phyloP scores from a whole-genome alignment of 2,888 invertebrate genomes.

The Reticulitermes lucifugus region DNA sequence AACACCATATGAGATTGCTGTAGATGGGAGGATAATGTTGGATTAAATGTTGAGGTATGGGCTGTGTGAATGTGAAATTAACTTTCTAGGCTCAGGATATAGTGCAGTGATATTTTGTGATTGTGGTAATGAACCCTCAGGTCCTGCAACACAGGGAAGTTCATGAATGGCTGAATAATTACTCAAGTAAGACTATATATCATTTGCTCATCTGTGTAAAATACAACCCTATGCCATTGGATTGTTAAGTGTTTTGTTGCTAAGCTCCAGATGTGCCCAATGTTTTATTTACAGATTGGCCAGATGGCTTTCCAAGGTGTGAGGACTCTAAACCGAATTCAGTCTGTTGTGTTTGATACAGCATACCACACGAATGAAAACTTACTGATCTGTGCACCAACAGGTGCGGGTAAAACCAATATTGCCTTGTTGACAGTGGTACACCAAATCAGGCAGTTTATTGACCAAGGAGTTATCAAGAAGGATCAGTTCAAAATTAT shows the following conservation, averaged over 20 bases:
- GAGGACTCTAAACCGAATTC: constrained; percentile 90
- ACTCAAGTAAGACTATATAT: too few species aligned
- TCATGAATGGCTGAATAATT: too few species aligned
- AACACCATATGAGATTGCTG: too few species aligned
- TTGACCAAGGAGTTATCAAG: constrained; percentile 83
- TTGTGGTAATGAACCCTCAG: too few species aligned
- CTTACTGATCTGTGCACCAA: constrained; percentile 97
- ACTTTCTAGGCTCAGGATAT: too few species aligned
- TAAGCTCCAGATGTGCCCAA: background rate
- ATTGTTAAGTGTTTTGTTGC: background rate
- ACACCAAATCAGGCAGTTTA: constrained; percentile 88
- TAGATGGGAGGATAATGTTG: too few species aligned
- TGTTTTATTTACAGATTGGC: constrained; percentile 77
- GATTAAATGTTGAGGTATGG: too few species aligned
- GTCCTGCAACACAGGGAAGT: too few species aligned
- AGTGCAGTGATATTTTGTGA: too few species aligned
- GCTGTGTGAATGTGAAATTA: too few species aligned
- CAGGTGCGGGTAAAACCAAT: constrained; percentile 99
- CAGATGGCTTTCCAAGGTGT: constrained; percentile 90
- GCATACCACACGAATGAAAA: constrained; percentile 98
- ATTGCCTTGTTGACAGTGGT: constrained; percentile 94
- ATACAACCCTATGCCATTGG: too few species aligned
- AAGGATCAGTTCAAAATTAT: constrained; percentile 97
- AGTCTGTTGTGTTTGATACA: constrained; percentile 93
- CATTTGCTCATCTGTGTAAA: too few species aligned